Conservation (phyloP, 2,888 invertebrate genomes). For the Hedya salicella region DNA sequence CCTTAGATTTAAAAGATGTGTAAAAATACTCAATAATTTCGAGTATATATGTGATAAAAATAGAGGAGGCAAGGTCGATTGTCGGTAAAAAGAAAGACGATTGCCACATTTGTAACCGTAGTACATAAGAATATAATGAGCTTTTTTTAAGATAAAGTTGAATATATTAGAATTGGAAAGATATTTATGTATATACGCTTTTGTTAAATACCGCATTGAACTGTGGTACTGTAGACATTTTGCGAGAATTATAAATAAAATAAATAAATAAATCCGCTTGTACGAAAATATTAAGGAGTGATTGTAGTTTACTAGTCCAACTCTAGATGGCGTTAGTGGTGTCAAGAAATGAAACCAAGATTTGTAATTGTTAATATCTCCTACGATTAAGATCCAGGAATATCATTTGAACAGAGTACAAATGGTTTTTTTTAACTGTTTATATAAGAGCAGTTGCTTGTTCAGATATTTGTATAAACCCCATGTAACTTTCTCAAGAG, state of each 20-base stretch:
- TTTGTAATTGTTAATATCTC: too few species aligned
- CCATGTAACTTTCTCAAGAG: too few species aligned
- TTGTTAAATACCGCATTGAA: slow-evolving; percentile 5
- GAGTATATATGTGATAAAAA: too few species aligned
- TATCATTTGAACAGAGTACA: background rate
- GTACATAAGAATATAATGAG: slow-evolving; percentile 35
- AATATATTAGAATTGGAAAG: slow-evolving; percentile 11
- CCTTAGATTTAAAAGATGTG: too few species aligned
- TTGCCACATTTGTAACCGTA: slow-evolving; percentile 21
- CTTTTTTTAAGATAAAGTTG: slow-evolving; percentile 34
- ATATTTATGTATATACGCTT: slow-evolving; percentile 6
- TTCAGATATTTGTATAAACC: too few species aligned
- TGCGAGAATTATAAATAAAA: background rate
- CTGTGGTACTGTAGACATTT: background rate
- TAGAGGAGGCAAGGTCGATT: too few species aligned
- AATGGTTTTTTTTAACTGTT: background rate
- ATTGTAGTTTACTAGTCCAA: background rate
- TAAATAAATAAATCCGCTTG: background rate
- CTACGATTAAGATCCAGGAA: too few species aligned
- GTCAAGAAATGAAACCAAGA: too few species aligned
- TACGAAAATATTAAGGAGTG: background rate
- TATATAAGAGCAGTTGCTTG: too few species aligned
- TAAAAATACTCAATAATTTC: too few species aligned
- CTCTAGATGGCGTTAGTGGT: slow-evolving; percentile 9
- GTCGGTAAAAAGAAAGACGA: too few species aligned